Evolutionary conservation across 1,140 invertebrate species (phyloP), one percentile per base, ranked within the genome.

Genomic region (Bombus pyrosoma): DNA sequence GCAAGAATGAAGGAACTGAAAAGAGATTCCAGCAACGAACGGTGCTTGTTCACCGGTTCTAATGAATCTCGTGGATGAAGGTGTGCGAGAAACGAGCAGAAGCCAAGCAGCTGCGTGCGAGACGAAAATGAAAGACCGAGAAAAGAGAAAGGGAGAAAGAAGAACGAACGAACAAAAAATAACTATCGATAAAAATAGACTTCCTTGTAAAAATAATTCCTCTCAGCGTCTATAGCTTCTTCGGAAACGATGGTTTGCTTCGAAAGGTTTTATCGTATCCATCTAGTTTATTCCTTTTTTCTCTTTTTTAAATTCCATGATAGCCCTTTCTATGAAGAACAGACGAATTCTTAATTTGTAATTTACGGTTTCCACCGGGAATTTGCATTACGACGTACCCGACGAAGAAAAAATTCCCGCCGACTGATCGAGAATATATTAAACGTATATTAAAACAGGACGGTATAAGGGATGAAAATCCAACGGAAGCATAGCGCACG

Each of bases 121-220:
- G 22, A 41, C 13, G 37, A 57, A 22, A 6, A 28, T 10, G 2
- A 32, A 62, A 32, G 18, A 22, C 34, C 18, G 66, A 68, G 10
- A 6, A 68, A 34, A 37, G 32, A 9, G 34, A 41, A 39, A 10
- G 9, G 32, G n/a, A 12, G 25, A 28, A n/a, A 25, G 41, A 59
- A 59, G 28, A 18, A 15, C 8, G 12, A 34, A 73, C 15, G 1
- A 34, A 62, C 1, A 59, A 4, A 13, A 47, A 18, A 3, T n/a
- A 69, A 90, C 89, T 89, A 59, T 57, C 84, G 86, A 88, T 91
- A 91, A 92, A 34, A 91, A 83, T 76, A 91, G 92, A 92, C 89
- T 90, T 93, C 76, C 81, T 69, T 73, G 86, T 87, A 90, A 92
- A 92, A 93, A 92, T 90, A 91, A 92, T 91, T 91, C 89, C 77